phyloP scores from a whole-genome alignment of 2,113 vertebrate genomes.

The Falco punctatus region DNA sequence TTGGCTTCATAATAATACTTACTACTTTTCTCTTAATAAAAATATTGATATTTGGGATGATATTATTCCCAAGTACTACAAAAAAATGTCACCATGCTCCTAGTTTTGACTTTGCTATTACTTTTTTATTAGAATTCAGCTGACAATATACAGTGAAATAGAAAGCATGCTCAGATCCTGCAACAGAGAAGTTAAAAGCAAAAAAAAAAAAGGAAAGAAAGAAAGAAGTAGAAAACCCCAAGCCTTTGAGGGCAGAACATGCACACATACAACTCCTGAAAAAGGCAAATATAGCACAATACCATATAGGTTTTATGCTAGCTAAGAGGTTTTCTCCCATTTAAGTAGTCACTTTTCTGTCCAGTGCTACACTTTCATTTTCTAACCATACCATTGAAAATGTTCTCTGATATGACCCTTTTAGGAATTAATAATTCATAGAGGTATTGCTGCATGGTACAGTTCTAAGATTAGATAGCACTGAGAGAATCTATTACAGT shows the following conservation, averaged over 20 bases:
- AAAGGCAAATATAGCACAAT: background rate
- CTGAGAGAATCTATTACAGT: slow-evolving; percentile 20
- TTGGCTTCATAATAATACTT: background rate
- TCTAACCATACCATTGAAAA: slow-evolving; percentile 3
- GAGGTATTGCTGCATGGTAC: background rate
- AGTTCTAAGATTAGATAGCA: slow-evolving; percentile 29
- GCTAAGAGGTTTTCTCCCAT: background rate
- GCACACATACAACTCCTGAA: background rate
- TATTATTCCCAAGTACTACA: background rate
- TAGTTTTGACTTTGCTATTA: background rate
- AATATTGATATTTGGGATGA: background rate
- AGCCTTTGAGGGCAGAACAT: background rate
- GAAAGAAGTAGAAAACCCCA: background rate
- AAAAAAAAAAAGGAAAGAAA: background rate
- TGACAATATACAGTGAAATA: background rate
- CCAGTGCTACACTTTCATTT: slow-evolving; percentile 1
- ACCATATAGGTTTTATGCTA: background rate
- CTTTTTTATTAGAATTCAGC: background rate
- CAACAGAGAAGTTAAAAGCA: background rate
- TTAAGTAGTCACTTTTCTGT: slow-evolving; percentile 8
- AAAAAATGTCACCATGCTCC: background rate
- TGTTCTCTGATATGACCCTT: background rate
- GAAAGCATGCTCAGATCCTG: background rate
- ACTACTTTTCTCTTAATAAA: background rate
- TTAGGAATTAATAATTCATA: slow-evolving; percentile 58